Evolutionary conservation across 1,140 invertebrate genomes (phyloP).

Genomic region (Temnothorax nylanderi): DNA sequence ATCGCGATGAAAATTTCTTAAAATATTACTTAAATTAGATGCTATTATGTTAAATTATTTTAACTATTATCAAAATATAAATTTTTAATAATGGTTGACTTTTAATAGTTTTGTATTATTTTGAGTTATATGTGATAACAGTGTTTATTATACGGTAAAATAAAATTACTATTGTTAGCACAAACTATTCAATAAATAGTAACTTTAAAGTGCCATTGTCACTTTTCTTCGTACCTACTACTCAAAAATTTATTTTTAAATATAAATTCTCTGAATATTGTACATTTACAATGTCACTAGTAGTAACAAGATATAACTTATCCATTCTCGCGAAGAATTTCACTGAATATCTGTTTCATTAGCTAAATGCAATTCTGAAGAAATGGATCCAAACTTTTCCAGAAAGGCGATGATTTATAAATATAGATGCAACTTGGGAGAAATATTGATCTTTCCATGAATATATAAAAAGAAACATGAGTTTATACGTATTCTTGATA

Average conservation of each 20-base stretch:
- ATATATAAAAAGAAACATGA: slow-evolving; percentile 44
- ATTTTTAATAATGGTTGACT: neutral
- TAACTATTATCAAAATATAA: neutral
- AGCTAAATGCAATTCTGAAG: slow-evolving; percentile 7
- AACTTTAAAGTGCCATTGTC: neutral
- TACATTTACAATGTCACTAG: neutral
- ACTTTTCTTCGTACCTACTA: neutral
- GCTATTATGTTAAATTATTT: neutral
- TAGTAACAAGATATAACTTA: neutral
- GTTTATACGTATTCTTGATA: slow-evolving; percentile 34
- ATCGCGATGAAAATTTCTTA: neutral
- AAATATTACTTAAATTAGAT: neutral
- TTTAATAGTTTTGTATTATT: neutral
- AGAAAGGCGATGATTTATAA: slow-evolving; percentile 41
- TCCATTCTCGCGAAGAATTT: neutral
- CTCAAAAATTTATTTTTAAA: neutral
- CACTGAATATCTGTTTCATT: slow-evolving; percentile 1
- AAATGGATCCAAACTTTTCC: neutral
- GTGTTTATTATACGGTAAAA: neutral
- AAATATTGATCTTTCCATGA: slow-evolving; percentile 51
- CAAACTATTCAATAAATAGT: neutral
- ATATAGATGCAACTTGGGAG: slow-evolving; percentile 49
- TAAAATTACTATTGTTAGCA: neutral
- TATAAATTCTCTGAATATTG: neutral
- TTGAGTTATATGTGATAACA: neutral